A percentile compares a stretch with the other conserved stretches of the same genome.
Conservation (phyloP, 1,140 invertebrate species). For the Branchinecta lindahli region DNA sequence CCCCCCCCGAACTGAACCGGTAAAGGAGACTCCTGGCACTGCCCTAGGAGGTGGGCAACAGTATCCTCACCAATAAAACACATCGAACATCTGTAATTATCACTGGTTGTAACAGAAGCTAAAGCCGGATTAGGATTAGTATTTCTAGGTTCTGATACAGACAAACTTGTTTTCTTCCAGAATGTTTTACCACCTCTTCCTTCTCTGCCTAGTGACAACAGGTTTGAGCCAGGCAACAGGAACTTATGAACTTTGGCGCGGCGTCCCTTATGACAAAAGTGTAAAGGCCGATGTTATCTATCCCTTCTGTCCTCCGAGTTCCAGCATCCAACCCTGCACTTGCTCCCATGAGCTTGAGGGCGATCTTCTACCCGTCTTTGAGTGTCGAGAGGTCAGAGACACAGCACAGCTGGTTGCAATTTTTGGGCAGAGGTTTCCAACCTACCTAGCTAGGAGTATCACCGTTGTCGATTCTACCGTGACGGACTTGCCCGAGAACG, state of each 20-base stretch:
- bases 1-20: too few relatives aligned
- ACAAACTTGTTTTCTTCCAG: not conserved
- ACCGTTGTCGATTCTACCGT: not conserved
- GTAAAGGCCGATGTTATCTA: not conserved
- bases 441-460: not conserved
- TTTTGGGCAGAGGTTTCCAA: not conserved
- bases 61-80: too few relatives aligned
- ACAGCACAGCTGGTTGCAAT: not conserved
- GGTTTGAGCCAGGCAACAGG: not conserved
- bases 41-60: too few relatives aligned
- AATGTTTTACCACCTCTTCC: not conserved
- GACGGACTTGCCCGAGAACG: not conserved
- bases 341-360: not conserved
- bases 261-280: not conserved
- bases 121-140: not conserved
- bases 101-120: too few relatives aligned
- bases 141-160: not conserved
- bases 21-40: too few relatives aligned
- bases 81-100: too few relatives aligned
- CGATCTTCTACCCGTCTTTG: not conserved
- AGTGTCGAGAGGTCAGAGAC: not conserved
- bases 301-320: not conserved
- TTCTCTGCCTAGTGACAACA: not conserved
- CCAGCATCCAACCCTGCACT: not conserved
- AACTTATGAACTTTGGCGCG: not conserved